Percentiles rank a stretch among this genome's conserved stretches.
Conservation (phyloP, 2,888 invertebrate species). For the Dryocosmus kuriphilus region DNA sequence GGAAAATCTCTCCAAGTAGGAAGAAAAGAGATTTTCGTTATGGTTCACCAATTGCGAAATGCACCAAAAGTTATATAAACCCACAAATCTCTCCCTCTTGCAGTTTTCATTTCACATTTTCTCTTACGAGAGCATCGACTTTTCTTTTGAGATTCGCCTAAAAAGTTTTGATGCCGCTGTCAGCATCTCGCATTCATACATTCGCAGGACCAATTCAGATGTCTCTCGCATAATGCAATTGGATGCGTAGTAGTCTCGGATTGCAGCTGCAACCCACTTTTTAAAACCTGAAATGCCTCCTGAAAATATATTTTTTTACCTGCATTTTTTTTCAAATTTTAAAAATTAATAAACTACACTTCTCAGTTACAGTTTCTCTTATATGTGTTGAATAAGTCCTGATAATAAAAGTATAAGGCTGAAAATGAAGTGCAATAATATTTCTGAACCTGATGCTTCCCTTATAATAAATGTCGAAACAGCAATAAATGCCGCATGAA, state of each 20-base stretch:
- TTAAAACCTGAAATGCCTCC: neutral
- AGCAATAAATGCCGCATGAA: constrained; percentile 1
- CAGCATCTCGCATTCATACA: constrained; percentile 67
- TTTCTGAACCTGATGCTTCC: neutral
- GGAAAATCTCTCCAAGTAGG: constrained; percentile 30
- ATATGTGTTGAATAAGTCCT: too few relatives aligned
- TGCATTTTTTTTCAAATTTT: too few relatives aligned
- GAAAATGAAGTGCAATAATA: neutral
- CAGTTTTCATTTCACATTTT: constrained; percentile 73
- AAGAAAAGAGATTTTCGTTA: constrained; percentile 31
- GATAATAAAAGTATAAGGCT: neutral
- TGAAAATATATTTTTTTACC: neutral
- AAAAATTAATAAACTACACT: too few relatives aligned
- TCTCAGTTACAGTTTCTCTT: too few relatives aligned
- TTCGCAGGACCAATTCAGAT: constrained; percentile 68
- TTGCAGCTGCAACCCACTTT: neutral
- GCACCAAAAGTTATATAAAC: constrained; percentile 37
- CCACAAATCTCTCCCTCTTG: constrained; percentile 6
- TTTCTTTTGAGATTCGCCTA: constrained; percentile 43
- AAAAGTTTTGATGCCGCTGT: constrained; percentile 64
- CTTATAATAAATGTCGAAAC: constrained; percentile 1
- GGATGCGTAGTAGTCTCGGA: constrained; percentile 39
- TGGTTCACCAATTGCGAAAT: constrained; percentile 34
- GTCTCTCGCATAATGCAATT: constrained; percentile 62
- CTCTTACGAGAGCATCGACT: constrained; percentile 72